These are phyloP conservation scores for Patella vulgata DNA, from an alignment of 1,140 invertebrate genomes.

Conservation along the genomic window DNA sequence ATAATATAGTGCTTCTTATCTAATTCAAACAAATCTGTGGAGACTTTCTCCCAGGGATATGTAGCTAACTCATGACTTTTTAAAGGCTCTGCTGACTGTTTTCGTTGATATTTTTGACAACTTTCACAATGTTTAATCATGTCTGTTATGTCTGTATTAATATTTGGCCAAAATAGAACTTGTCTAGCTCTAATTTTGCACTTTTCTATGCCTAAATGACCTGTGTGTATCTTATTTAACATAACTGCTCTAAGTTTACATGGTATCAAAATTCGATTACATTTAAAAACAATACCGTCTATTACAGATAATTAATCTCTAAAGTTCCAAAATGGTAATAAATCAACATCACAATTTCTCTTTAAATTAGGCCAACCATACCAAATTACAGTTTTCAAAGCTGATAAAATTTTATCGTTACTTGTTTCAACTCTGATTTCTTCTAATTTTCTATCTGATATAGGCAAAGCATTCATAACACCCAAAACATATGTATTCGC, in stretches of 20 bases:
- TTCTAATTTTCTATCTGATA: background rate
- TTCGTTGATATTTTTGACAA: no score
- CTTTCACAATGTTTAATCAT: no score
- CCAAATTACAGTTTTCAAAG: background rate
- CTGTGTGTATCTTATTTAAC: background rate
- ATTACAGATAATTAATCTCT: conserved; percentile 3
- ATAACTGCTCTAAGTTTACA: no score
- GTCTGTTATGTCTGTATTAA: no score
- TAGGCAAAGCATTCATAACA: background rate
- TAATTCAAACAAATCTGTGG: no score
- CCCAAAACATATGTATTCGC: background rate
- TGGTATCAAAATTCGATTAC: no score
- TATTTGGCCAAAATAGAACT: conserved; percentile 12
- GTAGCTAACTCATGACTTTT: no score
- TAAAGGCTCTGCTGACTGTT: no score
- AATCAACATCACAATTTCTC: background rate
- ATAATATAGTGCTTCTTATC: conserved; percentile 6
- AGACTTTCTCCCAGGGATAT: no score
- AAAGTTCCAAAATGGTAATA: background rate
- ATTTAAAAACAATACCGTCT: background rate
- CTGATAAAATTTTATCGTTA: background rate
- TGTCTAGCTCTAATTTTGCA: conserved; percentile 7
- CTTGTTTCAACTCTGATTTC: conserved; percentile 8
- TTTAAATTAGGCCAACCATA: background rate
- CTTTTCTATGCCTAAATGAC: conserved; percentile 1